Base-by-base conservation (phyloP, 1,140 invertebrate genomes). In the Zaprionus capensis region DNA sequence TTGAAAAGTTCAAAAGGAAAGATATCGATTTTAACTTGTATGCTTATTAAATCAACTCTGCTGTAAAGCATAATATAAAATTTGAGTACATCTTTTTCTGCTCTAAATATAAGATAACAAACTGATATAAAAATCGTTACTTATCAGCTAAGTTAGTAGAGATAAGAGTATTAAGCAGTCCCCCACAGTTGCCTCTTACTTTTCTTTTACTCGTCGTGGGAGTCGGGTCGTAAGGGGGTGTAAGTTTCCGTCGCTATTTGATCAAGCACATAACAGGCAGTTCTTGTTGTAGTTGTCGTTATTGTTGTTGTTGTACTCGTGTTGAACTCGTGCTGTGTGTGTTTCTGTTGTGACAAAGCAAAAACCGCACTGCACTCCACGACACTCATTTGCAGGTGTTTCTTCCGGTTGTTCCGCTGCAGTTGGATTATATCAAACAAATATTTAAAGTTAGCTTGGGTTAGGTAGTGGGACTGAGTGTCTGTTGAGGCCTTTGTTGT, bases 341-440 rank as follows among this genome's bases (percentile, higher is more conserved):
- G 44, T 69, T 24, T 20, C n/a, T 41, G 58, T 65, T 68, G 66
- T 53, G 67, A 67, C 71, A 79, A 62, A 53, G 44, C 63, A 63
- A 58, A 79, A 79, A 73, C 77, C 68, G 51, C 77, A 76, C 31
- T 69, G 34, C 64, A 28, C 75, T 26, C 24, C 11, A 26, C 34
- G 34, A 15, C 14, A n/a, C 15, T 65, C 44, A 51, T 28, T 44
- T 76, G 51, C 74, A 65, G 49, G 46, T 51, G 46, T 51, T 51
- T 51, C 46, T 24, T 51, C 20, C 20, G 14, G 46, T 51, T 51
- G 46, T 51, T 51, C 46, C 46, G 12, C 46, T 51, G 46, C 46
- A 51, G 20, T 11, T 51, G 46, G 46, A 51, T 51, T 22, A 24
- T 24, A 14, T 22, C 20, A 12, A 24, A 51, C 46, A 24, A 51